Base-by-base conservation (phyloP, 2,113 vertebrate species). In the Symphodus melops region DNA sequence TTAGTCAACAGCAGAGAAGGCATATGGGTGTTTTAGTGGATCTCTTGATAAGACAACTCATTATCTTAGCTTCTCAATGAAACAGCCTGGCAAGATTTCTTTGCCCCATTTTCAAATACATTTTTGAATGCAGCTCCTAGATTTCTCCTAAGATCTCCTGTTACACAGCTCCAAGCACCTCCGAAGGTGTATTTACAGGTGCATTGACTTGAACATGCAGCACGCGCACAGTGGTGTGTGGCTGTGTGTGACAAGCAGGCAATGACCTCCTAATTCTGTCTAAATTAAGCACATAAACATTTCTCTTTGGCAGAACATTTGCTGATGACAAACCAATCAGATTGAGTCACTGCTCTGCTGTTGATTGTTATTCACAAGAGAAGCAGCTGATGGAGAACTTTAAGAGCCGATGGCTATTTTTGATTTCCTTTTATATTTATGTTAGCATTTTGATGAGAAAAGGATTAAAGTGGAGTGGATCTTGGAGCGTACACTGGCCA, bases 361-460 rank as follows among this genome's bases (percentile, higher is more conserved):
- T 63, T 63, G 60, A 53, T 59, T 20, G 44, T 60, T 42, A 48
- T 20, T 41, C 46, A 3, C 37, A 6, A 65, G 58, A 16, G 58
- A 55, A 21, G 61, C 33, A 20, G 41, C 36, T 17, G 33, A 7
- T 51, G 12, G 19, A 39, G 55, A 75, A 63, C 25, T 56, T 36
- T 0, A 12, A 23, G 28, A 19, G 37, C 14, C 10, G 21, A 58
- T 44, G 63, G 41, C 57, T 55, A 41, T 75, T 78, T 60, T n/a
- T n/a, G 11, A 72, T n/a, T 23, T 5, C 65, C 36, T 0, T 19
- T 10, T 12, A 16, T 9, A 5, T 55, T 48, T 49, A n/a, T n/a
- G 75, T 84, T 77, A 82, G 74, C 81, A 83, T 87, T 84, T 82
- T 82, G 72, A 81, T 81, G 69, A 83, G 56, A 77, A 59, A 16